Conservation (phyloP, 2,888 invertebrate genomes). For the Epirrita christyi region DNA sequence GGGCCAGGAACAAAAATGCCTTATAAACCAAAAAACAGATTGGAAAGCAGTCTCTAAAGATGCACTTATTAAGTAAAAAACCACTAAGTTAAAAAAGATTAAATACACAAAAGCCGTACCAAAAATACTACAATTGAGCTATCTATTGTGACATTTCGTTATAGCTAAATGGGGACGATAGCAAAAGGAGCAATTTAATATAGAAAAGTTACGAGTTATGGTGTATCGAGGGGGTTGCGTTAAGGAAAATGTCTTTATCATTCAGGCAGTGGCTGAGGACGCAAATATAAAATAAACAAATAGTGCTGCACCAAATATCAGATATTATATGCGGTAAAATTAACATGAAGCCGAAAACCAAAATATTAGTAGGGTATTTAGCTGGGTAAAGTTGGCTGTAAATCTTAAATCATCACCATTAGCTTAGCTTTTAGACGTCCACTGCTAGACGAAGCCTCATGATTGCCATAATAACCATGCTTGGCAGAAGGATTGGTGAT, state of each 20-base stretch:
- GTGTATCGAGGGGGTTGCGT: constrained; percentile 47
- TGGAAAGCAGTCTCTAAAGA: no score
- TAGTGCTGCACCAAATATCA: constrained; percentile 15
- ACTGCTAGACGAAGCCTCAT: no score
- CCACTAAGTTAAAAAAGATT: neutral
- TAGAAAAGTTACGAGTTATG: constrained; percentile 52
- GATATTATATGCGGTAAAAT: neutral
- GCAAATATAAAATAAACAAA: constrained; percentile 61
- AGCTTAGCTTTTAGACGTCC: no score
- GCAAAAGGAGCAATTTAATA: constrained; percentile 45
- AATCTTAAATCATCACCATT: no score
- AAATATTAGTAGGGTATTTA: no score
- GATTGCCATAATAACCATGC: no score
- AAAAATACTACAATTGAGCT: constrained; percentile 10
- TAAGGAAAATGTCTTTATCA: constrained; percentile 62
- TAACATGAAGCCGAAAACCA: no score
- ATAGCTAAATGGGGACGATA: constrained; percentile 44
- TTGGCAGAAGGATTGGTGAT: no score
- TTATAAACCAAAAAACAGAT: no score
- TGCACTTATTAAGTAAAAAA: no score
- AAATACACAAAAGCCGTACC: constrained; percentile 2
- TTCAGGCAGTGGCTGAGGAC: constrained; percentile 47
- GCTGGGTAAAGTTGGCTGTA: no score
- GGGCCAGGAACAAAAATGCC: no score
- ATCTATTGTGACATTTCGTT: constrained; percentile 27